A percentile compares a stretch with the other conserved stretches of the same genome.
phyloP scores from a whole-genome alignment of 2,888 invertebrate species.

The Zygaena filipendulae region DNA sequence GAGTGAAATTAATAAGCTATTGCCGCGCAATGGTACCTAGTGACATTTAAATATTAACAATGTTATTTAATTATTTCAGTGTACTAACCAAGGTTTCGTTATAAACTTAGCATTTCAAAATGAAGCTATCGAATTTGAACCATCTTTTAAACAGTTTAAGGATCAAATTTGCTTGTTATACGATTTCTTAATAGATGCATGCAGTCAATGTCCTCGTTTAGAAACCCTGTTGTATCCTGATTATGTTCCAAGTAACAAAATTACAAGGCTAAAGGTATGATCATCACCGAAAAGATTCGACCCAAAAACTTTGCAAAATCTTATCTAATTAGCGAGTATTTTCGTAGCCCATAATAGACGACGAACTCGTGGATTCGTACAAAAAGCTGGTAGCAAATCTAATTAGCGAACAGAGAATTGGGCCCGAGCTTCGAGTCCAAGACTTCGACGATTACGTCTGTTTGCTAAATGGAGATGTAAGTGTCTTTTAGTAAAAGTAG shows the following conservation, averaged over 20 bases:
- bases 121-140: constrained; percentile 74
- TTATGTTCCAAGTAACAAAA: constrained; percentile 27
- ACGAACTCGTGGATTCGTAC: constrained; percentile 72
- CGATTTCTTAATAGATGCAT: constrained; percentile 76
- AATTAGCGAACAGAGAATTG: constrained; percentile 75
- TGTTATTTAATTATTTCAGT: constrained; percentile 50
- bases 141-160: constrained; percentile 77
- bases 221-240: constrained; percentile 81
- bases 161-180: constrained; percentile 74
- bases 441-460: constrained; percentile 83
- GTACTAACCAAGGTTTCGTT: constrained; percentile 73
- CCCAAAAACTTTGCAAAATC: background rate
- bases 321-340: background rate
- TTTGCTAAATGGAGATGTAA: constrained; percentile 75
- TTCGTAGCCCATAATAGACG: constrained; percentile 76
- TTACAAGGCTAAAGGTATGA: constrained; percentile 28
- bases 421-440: constrained; percentile 75
- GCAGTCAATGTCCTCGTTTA: constrained; percentile 76
- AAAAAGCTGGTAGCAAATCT: constrained; percentile 69
- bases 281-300: background rate
- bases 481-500: constrained; percentile 12
- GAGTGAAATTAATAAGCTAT: too few relatives aligned
- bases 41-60: too few relatives aligned
- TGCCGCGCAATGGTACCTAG: too few relatives aligned
- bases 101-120: constrained; percentile 66